These are phyloP conservation scores for Morphnarchus princeps DNA, from an alignment of 2,113 vertebrate genomes.

Conservation along the genomic window DNA sequence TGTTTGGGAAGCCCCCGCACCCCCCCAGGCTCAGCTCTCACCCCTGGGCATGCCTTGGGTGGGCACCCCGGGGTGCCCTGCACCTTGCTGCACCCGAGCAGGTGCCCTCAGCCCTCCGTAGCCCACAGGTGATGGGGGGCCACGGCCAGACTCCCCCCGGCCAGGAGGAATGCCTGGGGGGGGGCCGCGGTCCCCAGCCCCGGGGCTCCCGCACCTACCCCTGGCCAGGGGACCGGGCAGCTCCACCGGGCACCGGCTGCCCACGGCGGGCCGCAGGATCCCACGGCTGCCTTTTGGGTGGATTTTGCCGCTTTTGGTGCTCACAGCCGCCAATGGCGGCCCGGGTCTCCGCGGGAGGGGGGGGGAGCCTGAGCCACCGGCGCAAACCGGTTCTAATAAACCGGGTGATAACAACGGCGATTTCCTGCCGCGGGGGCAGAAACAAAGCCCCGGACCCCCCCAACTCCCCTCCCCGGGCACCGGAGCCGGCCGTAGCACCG, in stretches of 20 bases:
- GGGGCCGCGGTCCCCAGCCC: not conserved
- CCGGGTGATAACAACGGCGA: not conserved
- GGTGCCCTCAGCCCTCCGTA: not conserved
- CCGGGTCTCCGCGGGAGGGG: not conserved
- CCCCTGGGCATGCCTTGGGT: not conserved
- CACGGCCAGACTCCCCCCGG: not conserved
- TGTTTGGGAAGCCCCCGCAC: not conserved
- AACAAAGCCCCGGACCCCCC: not conserved
- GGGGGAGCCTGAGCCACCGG: not conserved
- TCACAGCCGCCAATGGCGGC: not conserved
- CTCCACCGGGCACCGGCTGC: not conserved
- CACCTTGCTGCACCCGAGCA: not conserved
- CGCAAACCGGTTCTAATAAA: conserved; percentile 35
- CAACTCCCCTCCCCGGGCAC: too few relatives aligned
- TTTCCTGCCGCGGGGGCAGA: not conserved
- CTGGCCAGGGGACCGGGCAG: not conserved
- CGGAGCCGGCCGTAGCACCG: too few relatives aligned
- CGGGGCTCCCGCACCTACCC: not conserved
- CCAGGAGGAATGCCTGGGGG: not conserved
- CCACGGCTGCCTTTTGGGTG: not conserved
- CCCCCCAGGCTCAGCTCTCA: not conserved
- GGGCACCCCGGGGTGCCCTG: not conserved
- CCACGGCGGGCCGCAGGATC: not conserved
- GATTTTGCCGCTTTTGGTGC: not conserved
- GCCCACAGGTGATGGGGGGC: not conserved